Evolutionary conservation across 1,140 invertebrate species (phyloP).

Genomic region (Drosophila funebris): DNA sequence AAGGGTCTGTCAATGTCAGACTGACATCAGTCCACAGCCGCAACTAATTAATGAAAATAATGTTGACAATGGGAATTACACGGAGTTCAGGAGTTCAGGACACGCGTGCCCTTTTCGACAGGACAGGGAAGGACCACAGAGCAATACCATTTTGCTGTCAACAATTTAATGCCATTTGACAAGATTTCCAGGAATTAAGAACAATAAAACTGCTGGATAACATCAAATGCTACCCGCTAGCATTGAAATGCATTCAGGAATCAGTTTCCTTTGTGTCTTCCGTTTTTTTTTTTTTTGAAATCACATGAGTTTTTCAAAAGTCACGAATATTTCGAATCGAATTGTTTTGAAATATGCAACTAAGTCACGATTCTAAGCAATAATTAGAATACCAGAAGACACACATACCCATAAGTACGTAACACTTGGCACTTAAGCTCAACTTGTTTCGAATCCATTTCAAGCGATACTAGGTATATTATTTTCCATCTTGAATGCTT

Average conservation of each 20-base stretch:
- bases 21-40: slow-evolving; percentile 37
- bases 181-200: slow-evolving; percentile 33
- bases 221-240: neutral
- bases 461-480: neutral
- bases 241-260: neutral
- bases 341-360: neutral
- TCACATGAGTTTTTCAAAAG: neutral
- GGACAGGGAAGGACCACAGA: slow-evolving; percentile 1
- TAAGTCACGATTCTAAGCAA: slow-evolving; percentile 1
- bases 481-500: neutral
- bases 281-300: neutral
- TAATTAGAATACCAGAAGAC: neutral
- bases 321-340: slow-evolving; percentile 15
- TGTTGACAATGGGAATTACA: slow-evolving; percentile 34
- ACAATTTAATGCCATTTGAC: slow-evolving; percentile 45
- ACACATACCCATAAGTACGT: too few relatives aligned
- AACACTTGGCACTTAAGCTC: neutral
- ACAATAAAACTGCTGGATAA: slow-evolving; percentile 14
- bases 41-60: slow-evolving; percentile 52
- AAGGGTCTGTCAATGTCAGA: slow-evolving; percentile 31
- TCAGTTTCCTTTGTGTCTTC: neutral
- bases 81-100: slow-evolving; percentile 8
- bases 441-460: neutral
- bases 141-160: slow-evolving; percentile 40
- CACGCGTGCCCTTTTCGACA: slow-evolving; percentile 23